Base-by-base conservation (phyloP, 2,888 invertebrate species). In the Helobdella robusta region DNA sequence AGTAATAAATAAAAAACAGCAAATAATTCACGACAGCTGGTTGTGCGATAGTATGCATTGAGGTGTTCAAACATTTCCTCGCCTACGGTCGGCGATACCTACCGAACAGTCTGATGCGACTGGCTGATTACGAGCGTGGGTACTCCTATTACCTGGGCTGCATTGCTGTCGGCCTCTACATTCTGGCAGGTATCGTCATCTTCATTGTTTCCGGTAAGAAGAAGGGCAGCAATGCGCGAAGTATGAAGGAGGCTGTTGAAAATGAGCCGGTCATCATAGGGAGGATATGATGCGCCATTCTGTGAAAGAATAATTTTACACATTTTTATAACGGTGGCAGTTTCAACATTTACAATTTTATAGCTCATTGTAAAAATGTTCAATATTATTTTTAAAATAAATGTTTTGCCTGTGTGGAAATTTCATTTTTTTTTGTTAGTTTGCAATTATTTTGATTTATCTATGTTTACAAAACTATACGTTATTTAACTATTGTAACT, bases 141-240 rank as follows among this genome's bases (percentile, higher is more conserved):
- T 80, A 74, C 70, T 78, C 78, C 2, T 77, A 77, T 68, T 72
- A 75, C 58, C 59, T 81, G 25, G 78, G 88, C 32, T 89, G 89
- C 88, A 83, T 88, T 69, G 87, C 88, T 0, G 88, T 89, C 66
- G 81, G 84, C 30, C 82, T 85, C 58, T 88, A 87, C 76, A 75
- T 87, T 6, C 76, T 84, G 52, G 84, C 87, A 18, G 87, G 87
- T 0, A 81, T 85, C 11, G 83, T 86, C 63, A 91, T 90, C 78
- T 84, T 90, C 72, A 83, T 88, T 80, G 88, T 86, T 76, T 89
- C 89, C 0, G 85, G 87, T 66, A 91, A 91, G 77, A 85, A 87
- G 78, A 91, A 91, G 82, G 87, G 89, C 0, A 85, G 86, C 71
- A 87, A 87, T 74, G 89, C 89, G 0, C 87, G 87, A 2, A 86